These are phyloP conservation scores for Tanypteryx hageni DNA, from an alignment of 2,888 invertebrate species.

Conservation along the genomic window DNA sequence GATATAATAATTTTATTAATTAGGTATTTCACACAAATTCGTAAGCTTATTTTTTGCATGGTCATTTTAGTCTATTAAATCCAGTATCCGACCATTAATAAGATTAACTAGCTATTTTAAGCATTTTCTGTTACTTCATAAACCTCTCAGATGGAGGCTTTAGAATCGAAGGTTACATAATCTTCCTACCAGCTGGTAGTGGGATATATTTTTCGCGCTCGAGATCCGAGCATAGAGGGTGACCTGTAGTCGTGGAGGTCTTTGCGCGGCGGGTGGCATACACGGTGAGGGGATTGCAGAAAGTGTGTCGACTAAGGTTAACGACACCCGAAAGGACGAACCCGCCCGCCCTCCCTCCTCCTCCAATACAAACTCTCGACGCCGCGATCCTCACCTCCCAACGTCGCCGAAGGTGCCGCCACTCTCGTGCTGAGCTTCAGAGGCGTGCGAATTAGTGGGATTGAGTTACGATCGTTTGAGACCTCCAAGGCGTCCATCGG, in stretches of 20 bases:
- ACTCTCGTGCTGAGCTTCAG: background rate
- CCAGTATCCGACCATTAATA: no score
- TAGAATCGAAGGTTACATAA: no score
- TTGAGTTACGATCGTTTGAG: background rate
- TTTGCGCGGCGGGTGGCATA: background rate
- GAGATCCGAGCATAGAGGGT: no score
- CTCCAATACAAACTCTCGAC: slow-evolving; percentile 13
- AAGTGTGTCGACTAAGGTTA: slow-evolving; percentile 59
- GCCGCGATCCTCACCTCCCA: background rate
- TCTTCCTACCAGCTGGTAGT: no score
- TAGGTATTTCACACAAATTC: no score
- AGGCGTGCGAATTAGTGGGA: slow-evolving; percentile 6
- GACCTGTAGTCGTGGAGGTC: background rate
- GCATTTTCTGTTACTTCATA: background rate
- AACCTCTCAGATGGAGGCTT: background rate
- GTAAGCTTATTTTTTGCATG: no score
- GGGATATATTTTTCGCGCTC: no score
- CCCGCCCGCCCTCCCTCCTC: background rate
- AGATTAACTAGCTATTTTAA: no score
- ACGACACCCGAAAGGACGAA: slow-evolving; percentile 51
- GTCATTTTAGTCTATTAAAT: no score
- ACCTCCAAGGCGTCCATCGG: background rate
- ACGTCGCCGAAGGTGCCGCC: slow-evolving; percentile 1
- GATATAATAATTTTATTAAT: no score
- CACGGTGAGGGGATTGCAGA: background rate